phyloP scores from a whole-genome alignment of 2,113 vertebrate species.

The Petaurus breviceps region DNA sequence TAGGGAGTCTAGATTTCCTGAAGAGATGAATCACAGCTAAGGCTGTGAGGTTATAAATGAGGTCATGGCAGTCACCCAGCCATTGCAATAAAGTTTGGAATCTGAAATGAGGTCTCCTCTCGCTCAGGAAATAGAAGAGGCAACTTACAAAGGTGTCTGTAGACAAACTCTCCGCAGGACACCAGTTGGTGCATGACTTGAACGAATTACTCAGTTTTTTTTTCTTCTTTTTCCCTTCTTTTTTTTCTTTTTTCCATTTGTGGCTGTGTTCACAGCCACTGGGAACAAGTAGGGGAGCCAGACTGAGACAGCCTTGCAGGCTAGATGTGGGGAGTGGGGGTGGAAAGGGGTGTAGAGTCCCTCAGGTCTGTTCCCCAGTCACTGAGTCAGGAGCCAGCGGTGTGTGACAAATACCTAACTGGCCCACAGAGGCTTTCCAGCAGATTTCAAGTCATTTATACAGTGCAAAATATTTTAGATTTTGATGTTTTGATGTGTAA shows the following conservation, averaged over 20 bases:
- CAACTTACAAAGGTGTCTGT: constrained; percentile 82
- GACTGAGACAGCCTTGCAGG: constrained; percentile 33
- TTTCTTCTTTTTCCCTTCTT: constrained; percentile 14
- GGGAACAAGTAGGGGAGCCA: constrained; percentile 12
- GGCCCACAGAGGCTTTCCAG: not conserved
- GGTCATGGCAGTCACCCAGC: constrained; percentile 79
- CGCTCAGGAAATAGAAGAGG: constrained; percentile 83
- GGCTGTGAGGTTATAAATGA: constrained; percentile 61
- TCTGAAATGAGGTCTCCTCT: constrained; percentile 77
- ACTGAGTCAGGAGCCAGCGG: not conserved
- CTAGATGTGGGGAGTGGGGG: constrained; percentile 20
- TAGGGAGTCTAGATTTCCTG: constrained; percentile 75
- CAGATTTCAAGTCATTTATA: not conserved
- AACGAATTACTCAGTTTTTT: constrained; percentile 75
- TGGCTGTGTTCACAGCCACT: not conserved
- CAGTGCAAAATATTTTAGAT: not conserved
- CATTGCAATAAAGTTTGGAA: constrained; percentile 81
- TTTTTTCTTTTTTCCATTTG: not conserved
- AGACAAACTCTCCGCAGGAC: constrained; percentile 83
- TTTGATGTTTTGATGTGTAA: not conserved
- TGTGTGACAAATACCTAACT: not conserved
- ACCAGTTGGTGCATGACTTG: constrained; percentile 63
- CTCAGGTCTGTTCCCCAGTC: not conserved
- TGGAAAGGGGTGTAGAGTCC: constrained; percentile 5
- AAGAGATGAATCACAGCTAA: constrained; percentile 79